Evolutionary conservation across 2,888 invertebrate species (phyloP).

Genomic region (Metopia argyrocephala): DNA sequence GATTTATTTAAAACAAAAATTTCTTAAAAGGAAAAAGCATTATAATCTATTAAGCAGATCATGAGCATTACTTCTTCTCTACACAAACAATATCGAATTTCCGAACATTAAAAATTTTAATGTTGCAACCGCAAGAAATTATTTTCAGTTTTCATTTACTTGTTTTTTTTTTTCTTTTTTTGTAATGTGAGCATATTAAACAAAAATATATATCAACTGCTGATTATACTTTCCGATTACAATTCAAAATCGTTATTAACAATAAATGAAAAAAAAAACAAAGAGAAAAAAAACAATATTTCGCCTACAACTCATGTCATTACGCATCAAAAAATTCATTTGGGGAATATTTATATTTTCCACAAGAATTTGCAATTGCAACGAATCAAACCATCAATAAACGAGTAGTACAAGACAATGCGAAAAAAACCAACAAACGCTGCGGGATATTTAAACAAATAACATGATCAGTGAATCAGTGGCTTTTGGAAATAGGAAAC

Average conservation of each 20-base stretch:
- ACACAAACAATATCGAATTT: no score
- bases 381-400: background rate
- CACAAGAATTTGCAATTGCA: slow-evolving; percentile 56
- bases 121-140: no score
- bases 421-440: slow-evolving; percentile 53
- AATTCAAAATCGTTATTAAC: slow-evolving; percentile 42
- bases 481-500: background rate
- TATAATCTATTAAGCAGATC: no score
- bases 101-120: no score
- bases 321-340: slow-evolving; percentile 76
- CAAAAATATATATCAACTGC: no score
- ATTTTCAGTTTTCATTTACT: no score
- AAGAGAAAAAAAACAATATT: slow-evolving; percentile 46
- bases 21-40: no score
- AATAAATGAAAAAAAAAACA: slow-evolving; percentile 37
- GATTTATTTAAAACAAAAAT: no score
- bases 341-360: slow-evolving; percentile 77
- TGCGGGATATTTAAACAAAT: slow-evolving; percentile 63
- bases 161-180: no score
- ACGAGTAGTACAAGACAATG: slow-evolving; percentile 15
- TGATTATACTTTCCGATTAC: no score
- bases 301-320: slow-evolving; percentile 78
- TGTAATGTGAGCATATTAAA: no score
- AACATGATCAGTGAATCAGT: slow-evolving; percentile 47
- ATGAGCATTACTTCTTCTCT: no score